Percentiles rank a stretch among this genome's conserved stretches.
These are phyloP conservation scores for Caenorhabditis japonica DNA, from an alignment of 2,888 invertebrate genomes.

Conservation along the genomic window DNA sequence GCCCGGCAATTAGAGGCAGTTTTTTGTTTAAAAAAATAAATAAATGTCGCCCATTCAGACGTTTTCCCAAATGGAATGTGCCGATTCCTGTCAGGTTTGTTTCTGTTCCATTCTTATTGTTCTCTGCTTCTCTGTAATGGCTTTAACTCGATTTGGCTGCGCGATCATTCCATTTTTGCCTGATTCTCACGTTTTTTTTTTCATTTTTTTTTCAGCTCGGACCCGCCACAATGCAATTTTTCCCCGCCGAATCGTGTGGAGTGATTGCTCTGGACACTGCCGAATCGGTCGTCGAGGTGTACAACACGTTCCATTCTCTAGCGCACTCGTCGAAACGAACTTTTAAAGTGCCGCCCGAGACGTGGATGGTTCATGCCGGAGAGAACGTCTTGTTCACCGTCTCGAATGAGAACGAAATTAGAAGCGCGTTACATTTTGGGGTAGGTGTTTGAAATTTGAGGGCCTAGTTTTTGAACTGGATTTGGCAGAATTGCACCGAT, in stretches of 20 bases:
- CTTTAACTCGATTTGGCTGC: constrained; percentile 25
- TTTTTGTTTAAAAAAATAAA: too few species aligned
- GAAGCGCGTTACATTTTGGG: constrained; percentile 60
- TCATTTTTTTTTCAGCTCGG: constrained; percentile 43
- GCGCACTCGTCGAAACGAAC: constrained; percentile 43
- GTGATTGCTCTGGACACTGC: constrained; percentile 45
- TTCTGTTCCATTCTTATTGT: neutral
- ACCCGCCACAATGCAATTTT: constrained; percentile 48
- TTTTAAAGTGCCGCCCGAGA: constrained; percentile 57
- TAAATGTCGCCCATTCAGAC: too few species aligned
- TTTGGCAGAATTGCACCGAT: too few species aligned
- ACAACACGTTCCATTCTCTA: constrained; percentile 42
- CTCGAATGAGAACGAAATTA: constrained; percentile 50
- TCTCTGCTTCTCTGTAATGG: constrained; percentile 33
- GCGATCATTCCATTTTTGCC: neutral
- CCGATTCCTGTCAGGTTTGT: constrained; percentile 45
- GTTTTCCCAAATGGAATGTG: constrained; percentile 35
- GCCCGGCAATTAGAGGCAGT: too few species aligned
- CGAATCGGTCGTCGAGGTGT: constrained; percentile 38
- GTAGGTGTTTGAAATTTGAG: constrained; percentile 39
- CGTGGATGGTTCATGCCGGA: constrained; percentile 55
- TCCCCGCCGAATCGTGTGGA: constrained; percentile 25
- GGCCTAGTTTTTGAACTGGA: neutral
- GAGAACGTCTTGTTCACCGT: constrained; percentile 60
- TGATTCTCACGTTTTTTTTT: neutral